phyloP scores from a whole-genome alignment of 2,797 vertebrate species.

The Bryconaethiops microstoma region DNA sequence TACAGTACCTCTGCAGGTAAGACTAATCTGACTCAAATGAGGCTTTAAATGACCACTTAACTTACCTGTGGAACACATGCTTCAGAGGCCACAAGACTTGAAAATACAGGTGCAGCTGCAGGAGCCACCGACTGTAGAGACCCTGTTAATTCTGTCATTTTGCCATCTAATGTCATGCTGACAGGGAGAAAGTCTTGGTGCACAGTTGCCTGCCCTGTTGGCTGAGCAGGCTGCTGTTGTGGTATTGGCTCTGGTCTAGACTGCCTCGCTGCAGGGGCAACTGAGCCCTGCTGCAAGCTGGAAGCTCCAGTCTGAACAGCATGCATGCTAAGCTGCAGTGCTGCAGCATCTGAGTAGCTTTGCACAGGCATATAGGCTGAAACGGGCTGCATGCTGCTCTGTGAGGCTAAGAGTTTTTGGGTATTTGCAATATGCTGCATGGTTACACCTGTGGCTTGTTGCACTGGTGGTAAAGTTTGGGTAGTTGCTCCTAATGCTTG shows the following conservation, averaged over 20 bases:
- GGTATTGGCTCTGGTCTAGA: neutral
- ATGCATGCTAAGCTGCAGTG: slow-evolving; percentile 24
- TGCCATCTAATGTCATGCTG: slow-evolving; percentile 1
- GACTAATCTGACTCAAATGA: too few species aligned
- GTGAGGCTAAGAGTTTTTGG: slow-evolving; percentile 50
- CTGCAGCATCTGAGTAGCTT: slow-evolving; percentile 49
- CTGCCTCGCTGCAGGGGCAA: neutral
- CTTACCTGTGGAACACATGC: slow-evolving; percentile 76
- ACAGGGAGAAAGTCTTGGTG: slow-evolving; percentile 40
- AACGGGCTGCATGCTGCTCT: slow-evolving; percentile 67
- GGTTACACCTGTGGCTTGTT: slow-evolving; percentile 42
- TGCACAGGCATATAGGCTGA: slow-evolving; percentile 53
- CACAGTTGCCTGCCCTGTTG: neutral
- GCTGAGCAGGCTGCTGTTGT: slow-evolving; percentile 19
- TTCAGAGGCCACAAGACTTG: slow-evolving; percentile 59
- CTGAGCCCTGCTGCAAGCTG: neutral
- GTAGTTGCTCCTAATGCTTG: neutral
- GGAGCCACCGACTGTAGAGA: neutral
- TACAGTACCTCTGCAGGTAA: too few species aligned
- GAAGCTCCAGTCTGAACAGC: slow-evolving; percentile 20
- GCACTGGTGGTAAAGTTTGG: slow-evolving; percentile 43
- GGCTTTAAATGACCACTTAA: neutral
- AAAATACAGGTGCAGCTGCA: slow-evolving; percentile 57
- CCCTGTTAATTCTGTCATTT: slow-evolving; percentile 18
- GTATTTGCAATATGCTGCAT: slow-evolving; percentile 28